Conservation (phyloP, 2,113 vertebrate species). For the Lampris megalopsis region DNA sequence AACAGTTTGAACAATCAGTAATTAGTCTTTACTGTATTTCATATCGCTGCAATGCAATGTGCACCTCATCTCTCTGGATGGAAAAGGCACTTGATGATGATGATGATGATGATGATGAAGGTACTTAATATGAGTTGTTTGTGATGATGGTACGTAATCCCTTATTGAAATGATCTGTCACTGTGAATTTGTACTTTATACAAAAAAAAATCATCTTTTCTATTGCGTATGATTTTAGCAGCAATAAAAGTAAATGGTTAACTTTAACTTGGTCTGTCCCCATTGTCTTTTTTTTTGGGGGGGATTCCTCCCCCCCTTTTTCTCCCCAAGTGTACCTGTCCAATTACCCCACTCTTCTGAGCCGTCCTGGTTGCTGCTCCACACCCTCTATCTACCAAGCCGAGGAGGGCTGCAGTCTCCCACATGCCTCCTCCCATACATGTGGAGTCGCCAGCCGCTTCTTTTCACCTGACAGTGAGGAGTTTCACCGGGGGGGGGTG, state of each 20-base stretch:
- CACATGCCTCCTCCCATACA: no score
- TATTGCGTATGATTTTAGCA: conserved; percentile 22
- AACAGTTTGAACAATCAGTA: conserved; percentile 55
- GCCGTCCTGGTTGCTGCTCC: no score
- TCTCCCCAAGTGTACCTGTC: no score
- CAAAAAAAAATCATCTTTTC: conserved; percentile 24
- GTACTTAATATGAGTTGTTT: conserved; percentile 27
- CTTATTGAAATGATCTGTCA: conserved; percentile 19
- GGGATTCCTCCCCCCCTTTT: no score
- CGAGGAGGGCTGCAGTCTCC: no score
- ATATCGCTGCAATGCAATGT: conserved; percentile 8
- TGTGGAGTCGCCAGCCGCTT: no score
- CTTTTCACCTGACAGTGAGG: no score
- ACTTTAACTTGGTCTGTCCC: neutral
- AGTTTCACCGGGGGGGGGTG: no score
- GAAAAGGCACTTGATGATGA: conserved; percentile 26
- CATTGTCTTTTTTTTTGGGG: neutral
- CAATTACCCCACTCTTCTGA: no score
- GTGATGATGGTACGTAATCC: conserved; percentile 17
- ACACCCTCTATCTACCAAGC: no score
- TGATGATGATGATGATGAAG: conserved; percentile 4
- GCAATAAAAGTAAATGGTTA: conserved; percentile 46
- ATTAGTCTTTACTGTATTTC: conserved; percentile 18
- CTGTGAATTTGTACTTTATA: conserved; percentile 31
- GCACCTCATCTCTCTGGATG: conserved; percentile 8